Evolutionary conservation across 2,113 vertebrate genomes (phyloP).

Genomic region (Pomatorhinus ruficollis): DNA sequence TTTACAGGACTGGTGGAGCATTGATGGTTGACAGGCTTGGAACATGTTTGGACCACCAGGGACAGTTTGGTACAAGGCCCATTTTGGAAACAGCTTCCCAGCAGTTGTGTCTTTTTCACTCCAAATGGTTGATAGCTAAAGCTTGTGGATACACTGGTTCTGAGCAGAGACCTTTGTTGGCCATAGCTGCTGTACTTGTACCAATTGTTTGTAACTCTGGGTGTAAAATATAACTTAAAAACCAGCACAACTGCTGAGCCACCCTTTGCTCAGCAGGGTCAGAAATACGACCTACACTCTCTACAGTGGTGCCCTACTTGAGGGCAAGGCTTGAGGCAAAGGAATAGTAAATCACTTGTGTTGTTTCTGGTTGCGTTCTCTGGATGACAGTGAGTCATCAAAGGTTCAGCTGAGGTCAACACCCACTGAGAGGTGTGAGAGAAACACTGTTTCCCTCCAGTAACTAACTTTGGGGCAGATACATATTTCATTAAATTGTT

Average conservation of each 20-base stretch:
- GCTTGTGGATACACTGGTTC: background rate
- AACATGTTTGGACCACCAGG: fast-evolving
- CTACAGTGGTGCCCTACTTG: background rate
- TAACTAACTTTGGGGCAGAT: background rate
- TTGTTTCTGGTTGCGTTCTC: background rate
- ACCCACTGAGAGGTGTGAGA: background rate
- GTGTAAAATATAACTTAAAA: background rate
- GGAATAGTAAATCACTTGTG: background rate
- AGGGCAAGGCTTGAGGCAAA: background rate
- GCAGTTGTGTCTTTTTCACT: background rate
- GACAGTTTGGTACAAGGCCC: background rate
- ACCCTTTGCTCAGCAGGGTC: background rate
- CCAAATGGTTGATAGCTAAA: background rate
- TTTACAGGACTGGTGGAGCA: background rate
- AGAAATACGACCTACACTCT: fast-evolving
- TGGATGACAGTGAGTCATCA: background rate
- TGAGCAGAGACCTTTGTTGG: background rate
- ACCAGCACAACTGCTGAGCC: background rate
- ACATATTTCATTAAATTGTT: background rate
- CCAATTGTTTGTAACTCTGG: background rate
- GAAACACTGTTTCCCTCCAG: background rate
- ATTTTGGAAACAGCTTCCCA: background rate
- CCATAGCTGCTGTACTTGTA: background rate
- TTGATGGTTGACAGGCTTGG: background rate
- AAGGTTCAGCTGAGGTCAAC: background rate